phyloP scores from a whole-genome alignment of 2,797 vertebrate species.

The Cynopterus sphinx region DNA sequence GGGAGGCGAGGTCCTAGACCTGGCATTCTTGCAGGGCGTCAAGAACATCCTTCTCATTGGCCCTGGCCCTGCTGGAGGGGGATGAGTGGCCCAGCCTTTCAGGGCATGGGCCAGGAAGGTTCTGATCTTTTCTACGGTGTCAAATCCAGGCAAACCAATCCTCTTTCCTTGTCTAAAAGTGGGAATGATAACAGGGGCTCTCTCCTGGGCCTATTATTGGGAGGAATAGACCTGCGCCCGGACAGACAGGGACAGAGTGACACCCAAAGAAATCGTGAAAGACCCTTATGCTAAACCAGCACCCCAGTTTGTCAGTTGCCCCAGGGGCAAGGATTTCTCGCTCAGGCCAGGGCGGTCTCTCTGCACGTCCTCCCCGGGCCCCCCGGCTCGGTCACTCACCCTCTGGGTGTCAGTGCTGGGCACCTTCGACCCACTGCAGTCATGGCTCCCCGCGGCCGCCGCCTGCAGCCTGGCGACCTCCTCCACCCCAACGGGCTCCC shows the following conservation, averaged over 20 bases:
- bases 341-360: not conserved
- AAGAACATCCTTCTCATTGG: not conserved
- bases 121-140: not conserved
- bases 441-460: conserved; percentile 64
- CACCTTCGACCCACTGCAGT: conserved; percentile 84
- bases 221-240: not conserved
- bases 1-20: not conserved
- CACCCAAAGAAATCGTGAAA: not conserved
- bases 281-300: not conserved
- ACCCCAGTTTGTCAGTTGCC: not conserved
- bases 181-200: not conserved
- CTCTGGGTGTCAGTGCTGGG: conserved; percentile 76
- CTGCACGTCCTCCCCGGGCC: not conserved
- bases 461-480: not conserved
- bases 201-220: not conserved
- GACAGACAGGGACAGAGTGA: not conserved
- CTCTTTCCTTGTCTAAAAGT: not conserved
- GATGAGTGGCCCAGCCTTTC: not conserved
- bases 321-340: not conserved
- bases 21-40: not conserved
- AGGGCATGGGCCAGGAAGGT: not conserved
- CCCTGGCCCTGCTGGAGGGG: not conserved
- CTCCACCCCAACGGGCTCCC: not conserved
- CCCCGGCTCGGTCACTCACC: conserved; percentile 79
- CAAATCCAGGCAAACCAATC: not conserved